Evolutionary conservation across 2,797 vertebrate species (phyloP), one percentile per base, ranked within the genome.

Genomic region (Okamejei kenojei): DNA sequence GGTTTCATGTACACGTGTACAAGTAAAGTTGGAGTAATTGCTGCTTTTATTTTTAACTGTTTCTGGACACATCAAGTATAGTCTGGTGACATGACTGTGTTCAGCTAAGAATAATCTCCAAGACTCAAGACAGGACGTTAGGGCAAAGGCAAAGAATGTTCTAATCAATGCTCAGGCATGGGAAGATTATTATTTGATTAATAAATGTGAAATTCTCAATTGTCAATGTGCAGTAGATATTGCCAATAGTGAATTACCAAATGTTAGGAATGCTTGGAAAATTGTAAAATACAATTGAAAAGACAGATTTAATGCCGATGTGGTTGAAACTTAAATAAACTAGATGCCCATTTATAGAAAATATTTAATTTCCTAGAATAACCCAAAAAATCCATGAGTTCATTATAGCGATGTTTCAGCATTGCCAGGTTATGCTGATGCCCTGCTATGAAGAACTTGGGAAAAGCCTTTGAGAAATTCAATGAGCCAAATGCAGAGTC

Each of bases 161-260:
- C 38, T 92, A 92, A 92, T 92, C 90, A 92, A 11, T 74, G 35
- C 71, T 92, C 10, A 74, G 65, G n/a, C 90, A 92, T 7, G 63
- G n/a, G 35, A 92, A 76, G 90, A 76, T 92, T 54, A 76, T 76
- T 76, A 45, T 29, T 92, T 74, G 90, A 92, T 74, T 74, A 92
- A 92, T 92, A 92, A 76, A 92, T 76, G 71, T 74, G 90, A 92
- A 76, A 92, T 92, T 76, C 90, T 38, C 23, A 92, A 26, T 38
- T 92, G 38, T 76, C 90, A 54, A 17, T 54, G 90, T 58, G 29
- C 38, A 71, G 38, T 91, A 74, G 21, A 54, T 10, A 76, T 76
- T 92, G 90, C 90, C 90, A 76, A 76, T 23, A 54, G 10, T n/a
- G 71, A 58, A 76, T 45, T 21, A 76, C 71, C 29, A 76, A 76